phyloP scores from a whole-genome alignment of 2,797 vertebrate species.

The Melanotaenia parkinsoni region DNA sequence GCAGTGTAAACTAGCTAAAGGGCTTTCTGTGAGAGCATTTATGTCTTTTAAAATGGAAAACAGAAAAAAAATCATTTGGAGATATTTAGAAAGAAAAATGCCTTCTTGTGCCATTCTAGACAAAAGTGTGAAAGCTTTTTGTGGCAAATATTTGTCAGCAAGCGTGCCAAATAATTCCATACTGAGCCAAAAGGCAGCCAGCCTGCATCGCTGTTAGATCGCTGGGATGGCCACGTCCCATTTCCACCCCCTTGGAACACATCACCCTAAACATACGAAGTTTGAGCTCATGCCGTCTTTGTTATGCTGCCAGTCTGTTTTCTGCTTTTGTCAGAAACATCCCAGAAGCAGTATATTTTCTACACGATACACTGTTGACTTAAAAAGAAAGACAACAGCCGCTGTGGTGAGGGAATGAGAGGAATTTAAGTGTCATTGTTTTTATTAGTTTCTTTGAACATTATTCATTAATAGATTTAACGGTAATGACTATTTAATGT shows the following conservation, averaged over 20 bases:
- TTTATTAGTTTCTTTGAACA: conserved; percentile 80
- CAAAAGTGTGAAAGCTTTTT: conserved; percentile 71
- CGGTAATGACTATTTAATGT: conserved; percentile 87
- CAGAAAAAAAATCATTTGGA: conserved; percentile 53
- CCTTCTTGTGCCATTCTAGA: conserved; percentile 75
- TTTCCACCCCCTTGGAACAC: conserved; percentile 71
- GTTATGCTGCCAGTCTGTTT: conserved; percentile 86
- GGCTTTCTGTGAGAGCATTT: conserved; percentile 78
- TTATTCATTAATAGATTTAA: conserved; percentile 85
- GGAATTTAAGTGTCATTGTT: conserved; percentile 82
- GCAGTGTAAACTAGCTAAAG: conserved; percentile 72
- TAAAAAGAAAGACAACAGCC: conserved; percentile 73
- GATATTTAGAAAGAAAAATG: conserved; percentile 62
- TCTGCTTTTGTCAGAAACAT: conserved; percentile 79
- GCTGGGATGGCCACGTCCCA: conserved; percentile 69
- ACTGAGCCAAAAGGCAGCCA: conserved; percentile 83
- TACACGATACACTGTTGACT: conserved; percentile 79
- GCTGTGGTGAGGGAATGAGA: conserved; percentile 78
- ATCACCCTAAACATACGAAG: conserved; percentile 69
- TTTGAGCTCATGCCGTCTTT: conserved; percentile 76
- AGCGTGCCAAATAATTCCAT: conserved; percentile 80
- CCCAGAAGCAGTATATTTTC: conserved; percentile 80
- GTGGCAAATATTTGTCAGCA: conserved; percentile 74
- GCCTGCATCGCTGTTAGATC: conserved; percentile 77
- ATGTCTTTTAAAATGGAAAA: conserved; percentile 61